These are phyloP conservation scores for Sceliomorpha sp. DNA, from an alignment of 2,888 invertebrate genomes.

Conservation along the genomic window DNA sequence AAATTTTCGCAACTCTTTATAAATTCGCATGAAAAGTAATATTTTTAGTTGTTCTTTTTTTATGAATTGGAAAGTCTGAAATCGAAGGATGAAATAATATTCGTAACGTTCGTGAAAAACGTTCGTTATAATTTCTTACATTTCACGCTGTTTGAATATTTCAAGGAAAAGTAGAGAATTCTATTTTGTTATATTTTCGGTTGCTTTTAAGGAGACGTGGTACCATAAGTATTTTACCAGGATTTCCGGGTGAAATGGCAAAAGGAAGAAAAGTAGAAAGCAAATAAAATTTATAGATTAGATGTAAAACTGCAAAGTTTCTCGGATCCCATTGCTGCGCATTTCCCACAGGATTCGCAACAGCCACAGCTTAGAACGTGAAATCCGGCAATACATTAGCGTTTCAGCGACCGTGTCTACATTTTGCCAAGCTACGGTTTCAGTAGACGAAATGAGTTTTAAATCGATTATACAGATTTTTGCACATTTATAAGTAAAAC, in stretches of 20 bases:
- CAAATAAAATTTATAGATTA: conserved; percentile 57
- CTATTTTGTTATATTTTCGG: conserved; percentile 31
- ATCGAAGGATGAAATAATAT: too few species aligned
- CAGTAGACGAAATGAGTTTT: conserved; percentile 29
- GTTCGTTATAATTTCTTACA: too few species aligned
- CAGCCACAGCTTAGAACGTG: conserved; percentile 56
- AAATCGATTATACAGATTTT: conserved; percentile 29
- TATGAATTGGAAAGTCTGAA: too few species aligned
- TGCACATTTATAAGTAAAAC: conserved; percentile 10
- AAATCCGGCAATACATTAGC: conserved; percentile 57
- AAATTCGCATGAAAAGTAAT: too few species aligned
- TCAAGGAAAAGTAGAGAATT: too few species aligned
- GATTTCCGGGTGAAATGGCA: conserved; percentile 45
- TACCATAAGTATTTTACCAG: conserved; percentile 44
- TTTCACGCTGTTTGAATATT: too few species aligned
- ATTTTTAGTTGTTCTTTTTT: too few species aligned
- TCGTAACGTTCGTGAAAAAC: too few species aligned
- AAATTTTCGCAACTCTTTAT: too few species aligned
- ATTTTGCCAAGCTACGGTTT: conserved; percentile 46
- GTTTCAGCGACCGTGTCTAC: conserved; percentile 55
- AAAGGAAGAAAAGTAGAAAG: conserved; percentile 34
- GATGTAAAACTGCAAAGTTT: conserved; percentile 54
- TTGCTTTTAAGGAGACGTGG: conserved; percentile 32
- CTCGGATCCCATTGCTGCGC: conserved; percentile 52
- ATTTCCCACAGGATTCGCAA: conserved; percentile 56